Evolutionary conservation across 2,888 invertebrate species (phyloP).

Genomic region (Volucella inanis): DNA sequence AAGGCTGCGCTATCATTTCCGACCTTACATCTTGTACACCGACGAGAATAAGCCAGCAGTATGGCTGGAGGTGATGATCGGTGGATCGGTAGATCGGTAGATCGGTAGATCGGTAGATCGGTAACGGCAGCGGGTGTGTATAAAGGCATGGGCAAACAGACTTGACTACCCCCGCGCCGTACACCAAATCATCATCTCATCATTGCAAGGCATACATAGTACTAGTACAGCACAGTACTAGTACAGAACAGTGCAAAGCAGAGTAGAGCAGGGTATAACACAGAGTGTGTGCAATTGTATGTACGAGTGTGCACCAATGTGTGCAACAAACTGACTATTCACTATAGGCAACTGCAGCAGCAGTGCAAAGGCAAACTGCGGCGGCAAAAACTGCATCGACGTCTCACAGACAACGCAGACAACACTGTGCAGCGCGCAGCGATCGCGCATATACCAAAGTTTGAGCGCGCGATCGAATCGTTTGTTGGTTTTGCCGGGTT

Average conservation of each 20-base stretch:
- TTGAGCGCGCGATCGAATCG: conserved; percentile 59
- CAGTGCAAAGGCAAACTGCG: conserved; percentile 37
- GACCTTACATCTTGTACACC: conserved; percentile 24
- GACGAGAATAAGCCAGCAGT: background rate
- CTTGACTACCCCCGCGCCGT: background rate
- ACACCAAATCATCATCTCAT: conserved; percentile 45
- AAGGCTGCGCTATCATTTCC: conserved; percentile 52
- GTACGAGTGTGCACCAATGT: conserved; percentile 48
- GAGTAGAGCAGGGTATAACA: no score
- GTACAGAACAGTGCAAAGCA: no score
- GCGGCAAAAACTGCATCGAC: conserved; percentile 60
- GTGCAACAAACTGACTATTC: conserved; percentile 36
- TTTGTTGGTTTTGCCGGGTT: conserved; percentile 56
- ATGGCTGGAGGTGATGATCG: background rate
- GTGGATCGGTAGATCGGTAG: background rate
- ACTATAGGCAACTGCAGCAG: conserved; percentile 51
- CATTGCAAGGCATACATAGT: conserved; percentile 8
- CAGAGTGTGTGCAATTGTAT: conserved; percentile 43
- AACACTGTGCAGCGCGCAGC: conserved; percentile 63
- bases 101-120: background rate
- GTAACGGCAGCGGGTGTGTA: conserved; percentile 10
- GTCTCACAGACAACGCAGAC: conserved; percentile 53
- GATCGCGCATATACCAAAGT: conserved; percentile 65
- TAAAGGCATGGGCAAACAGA: conserved; percentile 25
- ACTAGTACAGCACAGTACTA: no score